Evolutionary conservation across 37 sponge, comb jelly and placozoan species (phyloP).

Genomic region (Ianthella basta): DNA sequence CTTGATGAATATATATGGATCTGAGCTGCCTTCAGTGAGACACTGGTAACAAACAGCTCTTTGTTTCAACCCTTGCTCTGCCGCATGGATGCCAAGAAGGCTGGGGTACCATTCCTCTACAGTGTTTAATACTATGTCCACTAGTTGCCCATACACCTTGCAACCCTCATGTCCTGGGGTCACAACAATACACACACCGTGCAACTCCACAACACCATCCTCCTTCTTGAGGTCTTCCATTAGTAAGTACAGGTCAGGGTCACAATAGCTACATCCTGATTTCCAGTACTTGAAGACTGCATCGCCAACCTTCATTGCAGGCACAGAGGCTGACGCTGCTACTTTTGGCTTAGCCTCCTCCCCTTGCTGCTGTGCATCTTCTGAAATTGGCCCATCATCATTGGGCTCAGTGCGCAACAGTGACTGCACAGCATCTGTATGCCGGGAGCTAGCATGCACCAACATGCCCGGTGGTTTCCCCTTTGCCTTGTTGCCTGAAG

Average conservation of each 20-base stretch:
- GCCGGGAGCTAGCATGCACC: no score
- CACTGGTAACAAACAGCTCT: constrained; percentile 54
- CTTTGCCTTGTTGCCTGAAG: no score
- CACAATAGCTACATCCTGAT: constrained; percentile 55
- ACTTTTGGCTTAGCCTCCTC: no score
- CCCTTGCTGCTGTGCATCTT: no score
- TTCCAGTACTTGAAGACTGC: constrained; percentile 66
- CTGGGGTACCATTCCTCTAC: constrained; percentile 69
- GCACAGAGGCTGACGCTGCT: no score
- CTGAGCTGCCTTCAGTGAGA: neutral
- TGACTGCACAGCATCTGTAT: neutral
- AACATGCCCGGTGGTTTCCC: no score
- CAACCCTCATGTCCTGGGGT: constrained; percentile 34
- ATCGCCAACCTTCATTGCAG: neutral
- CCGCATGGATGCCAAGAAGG: neutral
- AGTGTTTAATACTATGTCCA: constrained; percentile 38
- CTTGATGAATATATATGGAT: constrained; percentile 35
- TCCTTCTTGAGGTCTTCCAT: constrained; percentile 48
- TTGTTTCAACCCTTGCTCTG: constrained; percentile 26
- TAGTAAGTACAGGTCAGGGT: constrained; percentile 39
- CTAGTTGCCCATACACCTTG: constrained; percentile 45
- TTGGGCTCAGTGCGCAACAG: no score
- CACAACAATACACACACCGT: constrained; percentile 39
- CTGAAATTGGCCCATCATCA: no score
- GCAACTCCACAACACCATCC: neutral